Conservation (phyloP, 2,797 vertebrate species). For the Mallotus villosus region DNA sequence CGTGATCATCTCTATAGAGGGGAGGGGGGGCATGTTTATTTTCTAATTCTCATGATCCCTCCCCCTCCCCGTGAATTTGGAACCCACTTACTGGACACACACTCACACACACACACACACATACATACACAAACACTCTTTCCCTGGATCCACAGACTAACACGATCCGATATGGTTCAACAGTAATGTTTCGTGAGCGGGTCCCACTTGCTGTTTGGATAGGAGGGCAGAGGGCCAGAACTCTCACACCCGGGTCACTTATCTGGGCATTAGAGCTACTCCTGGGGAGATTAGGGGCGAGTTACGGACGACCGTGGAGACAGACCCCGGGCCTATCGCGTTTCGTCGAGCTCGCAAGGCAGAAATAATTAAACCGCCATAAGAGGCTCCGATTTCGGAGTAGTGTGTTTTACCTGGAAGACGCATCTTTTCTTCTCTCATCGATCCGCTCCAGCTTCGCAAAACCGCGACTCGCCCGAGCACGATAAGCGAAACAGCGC, state of each 20-base stretch:
- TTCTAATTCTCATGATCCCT: neutral
- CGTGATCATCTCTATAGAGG: no score
- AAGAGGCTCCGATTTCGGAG: slow-evolving; percentile 25
- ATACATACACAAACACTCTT: slow-evolving; percentile 39
- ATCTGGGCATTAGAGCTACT: slow-evolving; percentile 46
- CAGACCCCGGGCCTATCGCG: slow-evolving; percentile 34
- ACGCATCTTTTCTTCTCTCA: no score
- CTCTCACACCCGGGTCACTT: slow-evolving; percentile 45
- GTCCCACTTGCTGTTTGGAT: slow-evolving; percentile 47
- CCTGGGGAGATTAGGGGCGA: slow-evolving; percentile 49
- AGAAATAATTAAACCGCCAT: slow-evolving; percentile 42
- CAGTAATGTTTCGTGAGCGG: slow-evolving; percentile 45
- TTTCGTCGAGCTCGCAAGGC: slow-evolving; percentile 35
- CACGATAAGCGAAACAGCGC: no score
- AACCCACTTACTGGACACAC: slow-evolving; percentile 41
- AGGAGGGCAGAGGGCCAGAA: slow-evolving; percentile 16
- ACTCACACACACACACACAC: slow-evolving; percentile 11
- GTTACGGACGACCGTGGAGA: slow-evolving; percentile 35
- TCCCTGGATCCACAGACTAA: no score
- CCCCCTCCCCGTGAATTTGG: slow-evolving; percentile 10
- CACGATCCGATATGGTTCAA: slow-evolving; percentile 11
- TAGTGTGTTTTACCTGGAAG: slow-evolving; percentile 41
- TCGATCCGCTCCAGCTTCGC: no score
- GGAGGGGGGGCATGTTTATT: slow-evolving; percentile 1
- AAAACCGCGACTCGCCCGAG: no score